phyloP scores from a whole-genome alignment of 2,113 vertebrate species.

The Ctenodactylus gundi region DNA sequence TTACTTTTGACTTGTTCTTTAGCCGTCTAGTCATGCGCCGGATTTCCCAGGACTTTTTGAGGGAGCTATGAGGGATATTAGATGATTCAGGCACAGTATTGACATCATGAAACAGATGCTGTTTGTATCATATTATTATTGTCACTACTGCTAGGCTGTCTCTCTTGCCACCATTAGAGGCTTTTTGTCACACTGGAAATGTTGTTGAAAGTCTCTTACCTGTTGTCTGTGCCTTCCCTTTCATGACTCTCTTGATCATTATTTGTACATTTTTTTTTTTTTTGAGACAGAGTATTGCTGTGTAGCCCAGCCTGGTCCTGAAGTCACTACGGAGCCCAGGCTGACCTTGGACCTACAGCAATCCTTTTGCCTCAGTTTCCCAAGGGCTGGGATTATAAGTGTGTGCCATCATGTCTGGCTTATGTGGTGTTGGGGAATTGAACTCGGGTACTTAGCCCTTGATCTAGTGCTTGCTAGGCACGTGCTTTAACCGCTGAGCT shows the following conservation, averaged over 20 bases:
- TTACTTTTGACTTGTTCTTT: neutral
- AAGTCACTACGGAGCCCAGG: no score
- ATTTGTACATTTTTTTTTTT: no score
- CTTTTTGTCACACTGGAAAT: neutral
- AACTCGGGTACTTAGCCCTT: no score
- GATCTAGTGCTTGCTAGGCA: no score
- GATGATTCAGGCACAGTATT: neutral
- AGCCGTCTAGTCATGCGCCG: neutral
- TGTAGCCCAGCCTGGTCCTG: no score
- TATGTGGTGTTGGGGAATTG: no score
- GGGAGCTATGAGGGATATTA: neutral
- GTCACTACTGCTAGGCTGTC: neutral
- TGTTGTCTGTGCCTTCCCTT: neutral
- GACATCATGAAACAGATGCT: neutral
- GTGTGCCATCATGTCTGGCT: no score
- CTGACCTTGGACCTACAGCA: no score
- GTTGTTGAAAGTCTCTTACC: neutral
- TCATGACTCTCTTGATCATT: conserved; percentile 1
- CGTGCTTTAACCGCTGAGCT: no score
- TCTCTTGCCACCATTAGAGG: neutral
- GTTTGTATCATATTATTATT: neutral
- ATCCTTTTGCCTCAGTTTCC: no score
- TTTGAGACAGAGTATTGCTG: no score
- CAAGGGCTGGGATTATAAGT: no score
- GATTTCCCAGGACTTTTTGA: neutral